Percentiles rank a stretch among this genome's conserved stretches.
Evolutionary conservation across 2,797 vertebrate species (phyloP).

Genomic region (Hyperoplus lanceolatus): DNA sequence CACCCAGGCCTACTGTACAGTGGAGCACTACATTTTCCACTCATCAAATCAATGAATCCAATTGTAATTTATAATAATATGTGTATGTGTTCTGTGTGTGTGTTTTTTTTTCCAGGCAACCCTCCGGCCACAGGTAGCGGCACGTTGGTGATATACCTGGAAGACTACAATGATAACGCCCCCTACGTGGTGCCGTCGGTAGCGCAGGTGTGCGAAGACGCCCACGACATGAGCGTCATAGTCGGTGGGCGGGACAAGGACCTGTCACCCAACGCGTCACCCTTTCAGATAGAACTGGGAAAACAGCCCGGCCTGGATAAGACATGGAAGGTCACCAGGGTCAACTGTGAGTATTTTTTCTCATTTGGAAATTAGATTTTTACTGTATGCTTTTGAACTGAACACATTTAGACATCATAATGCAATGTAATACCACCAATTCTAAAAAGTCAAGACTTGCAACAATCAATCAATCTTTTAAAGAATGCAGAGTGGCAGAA

Average conservation of each 20-base stretch:
- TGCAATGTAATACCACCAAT: neutral
- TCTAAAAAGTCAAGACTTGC: neutral
- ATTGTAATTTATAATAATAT: neutral
- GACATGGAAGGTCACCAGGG: constrained; percentile 92
- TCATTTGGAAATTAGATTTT: neutral
- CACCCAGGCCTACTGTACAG: neutral
- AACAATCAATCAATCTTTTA: neutral
- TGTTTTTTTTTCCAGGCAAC: constrained; percentile 83
- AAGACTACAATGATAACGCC: constrained; percentile 95
- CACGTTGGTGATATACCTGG: constrained; percentile 91
- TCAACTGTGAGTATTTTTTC: constrained; percentile 92
- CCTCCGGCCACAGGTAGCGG: constrained; percentile 95
- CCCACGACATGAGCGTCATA: constrained; percentile 91
- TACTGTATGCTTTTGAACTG: neutral
- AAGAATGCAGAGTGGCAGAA: neutral
- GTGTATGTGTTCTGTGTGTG: constrained; percentile 15
- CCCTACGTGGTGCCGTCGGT: constrained; percentile 91
- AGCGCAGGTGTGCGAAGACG: constrained; percentile 93
- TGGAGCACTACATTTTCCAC: neutral
- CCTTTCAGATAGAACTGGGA: constrained; percentile 95
- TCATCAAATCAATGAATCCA: neutral
- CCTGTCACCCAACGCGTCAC: constrained; percentile 92
- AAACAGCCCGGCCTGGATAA: constrained; percentile 93
- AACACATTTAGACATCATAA: neutral
- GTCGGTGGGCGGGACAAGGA: constrained; percentile 93